A percentile compares a stretch with the other conserved stretches of the same genome.
phyloP scores from a whole-genome alignment of 2,888 invertebrate species.

The Diplazon laetatorius region DNA sequence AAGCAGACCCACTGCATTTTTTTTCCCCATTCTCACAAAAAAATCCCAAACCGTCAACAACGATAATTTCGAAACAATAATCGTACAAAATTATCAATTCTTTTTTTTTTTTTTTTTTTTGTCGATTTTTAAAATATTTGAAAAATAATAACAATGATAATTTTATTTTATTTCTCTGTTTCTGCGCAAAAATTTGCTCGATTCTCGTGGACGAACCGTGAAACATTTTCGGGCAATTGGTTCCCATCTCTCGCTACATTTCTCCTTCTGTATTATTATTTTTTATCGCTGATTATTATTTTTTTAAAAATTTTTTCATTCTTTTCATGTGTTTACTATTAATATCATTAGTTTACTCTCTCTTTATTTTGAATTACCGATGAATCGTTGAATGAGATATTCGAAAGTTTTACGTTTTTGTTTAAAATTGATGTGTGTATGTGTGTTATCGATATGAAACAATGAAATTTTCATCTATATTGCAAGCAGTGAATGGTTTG shows the following conservation, averaged over 20 bases:
- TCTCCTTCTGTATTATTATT: constrained; percentile 67
- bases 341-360: constrained; percentile 32
- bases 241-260: too few species aligned
- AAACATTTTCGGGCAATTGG: too few species aligned
- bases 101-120: not conserved
- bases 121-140: too few species aligned
- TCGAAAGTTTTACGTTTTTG: constrained; percentile 76
- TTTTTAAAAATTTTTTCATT: constrained; percentile 39
- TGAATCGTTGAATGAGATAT: constrained; percentile 74
- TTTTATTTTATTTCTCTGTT: not conserved
- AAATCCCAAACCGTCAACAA: not conserved
- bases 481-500: constrained; percentile 74
- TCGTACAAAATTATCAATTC: not conserved
- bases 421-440: constrained; percentile 75
- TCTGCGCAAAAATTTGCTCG: constrained; percentile 53
- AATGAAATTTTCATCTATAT: constrained; percentile 68
- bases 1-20: not conserved
- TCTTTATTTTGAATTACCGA: constrained; percentile 65
- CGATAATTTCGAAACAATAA: not conserved
- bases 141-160: too few species aligned
- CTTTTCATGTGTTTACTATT: constrained; percentile 35
- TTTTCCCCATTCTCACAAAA: not conserved
- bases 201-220: constrained; percentile 48
- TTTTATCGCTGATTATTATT: constrained; percentile 62
- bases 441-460: constrained; percentile 72